Conservation (phyloP, 2,113 vertebrate species). For the Dromiciops gliroides region DNA sequence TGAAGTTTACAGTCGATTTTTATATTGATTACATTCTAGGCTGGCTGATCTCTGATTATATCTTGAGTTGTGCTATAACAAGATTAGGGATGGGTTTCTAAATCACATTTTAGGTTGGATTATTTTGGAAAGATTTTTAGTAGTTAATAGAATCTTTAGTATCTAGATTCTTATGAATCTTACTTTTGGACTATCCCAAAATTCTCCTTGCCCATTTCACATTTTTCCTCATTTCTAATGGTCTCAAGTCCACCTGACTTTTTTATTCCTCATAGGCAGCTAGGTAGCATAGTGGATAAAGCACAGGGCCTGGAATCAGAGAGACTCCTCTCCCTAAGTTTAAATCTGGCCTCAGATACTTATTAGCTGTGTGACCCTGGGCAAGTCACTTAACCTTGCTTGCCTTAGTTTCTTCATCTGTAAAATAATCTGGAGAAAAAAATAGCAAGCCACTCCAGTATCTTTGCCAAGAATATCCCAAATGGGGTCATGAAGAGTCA, state of each 20-base stretch:
- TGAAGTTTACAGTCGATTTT: background rate
- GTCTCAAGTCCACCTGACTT: background rate
- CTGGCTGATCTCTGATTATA: conserved; percentile 23
- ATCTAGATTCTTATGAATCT: conserved; percentile 22
- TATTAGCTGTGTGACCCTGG: background rate
- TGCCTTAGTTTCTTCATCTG: background rate
- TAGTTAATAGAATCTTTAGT: background rate
- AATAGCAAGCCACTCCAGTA: background rate
- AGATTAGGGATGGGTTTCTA: conserved; percentile 48
- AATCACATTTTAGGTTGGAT: conserved; percentile 22
- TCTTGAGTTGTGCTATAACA: conserved; percentile 42
- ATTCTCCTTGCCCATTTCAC: conserved; percentile 6
- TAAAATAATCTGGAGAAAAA: background rate
- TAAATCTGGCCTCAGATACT: background rate
- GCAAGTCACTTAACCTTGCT: background rate
- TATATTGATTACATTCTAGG: background rate
- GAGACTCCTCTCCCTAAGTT: background rate
- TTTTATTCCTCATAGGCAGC: background rate
- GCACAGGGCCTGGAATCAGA: no score
- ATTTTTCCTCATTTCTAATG: conserved; percentile 47
- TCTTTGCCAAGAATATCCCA: background rate
- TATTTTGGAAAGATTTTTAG: conserved; percentile 46
- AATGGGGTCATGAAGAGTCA: background rate
- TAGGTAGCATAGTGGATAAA: background rate
- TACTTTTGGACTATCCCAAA: conserved; percentile 13